Evolutionary conservation across 30 jellyfish, hydroid and myxozoan species (phyloP).

Genomic region (Turritopsis rubra): DNA sequence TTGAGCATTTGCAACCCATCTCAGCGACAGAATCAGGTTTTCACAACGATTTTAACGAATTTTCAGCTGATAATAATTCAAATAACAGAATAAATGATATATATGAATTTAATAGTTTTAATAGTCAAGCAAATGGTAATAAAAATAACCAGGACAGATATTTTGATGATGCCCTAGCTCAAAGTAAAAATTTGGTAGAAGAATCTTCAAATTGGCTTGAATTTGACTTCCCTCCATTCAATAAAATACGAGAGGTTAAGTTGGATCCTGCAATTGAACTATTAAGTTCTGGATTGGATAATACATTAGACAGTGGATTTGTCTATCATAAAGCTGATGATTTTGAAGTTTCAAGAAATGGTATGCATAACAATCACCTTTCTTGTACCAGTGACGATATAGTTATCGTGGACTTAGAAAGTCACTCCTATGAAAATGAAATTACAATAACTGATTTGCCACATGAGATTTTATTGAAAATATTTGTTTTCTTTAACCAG

Average conservation of each 20-base stretch:
- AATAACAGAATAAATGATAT: too few relatives aligned
- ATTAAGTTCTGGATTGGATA: background rate
- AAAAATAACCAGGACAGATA: background rate
- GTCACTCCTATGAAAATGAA: background rate
- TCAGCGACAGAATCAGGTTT: background rate
- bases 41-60: too few relatives aligned
- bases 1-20: background rate
- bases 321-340: background rate
- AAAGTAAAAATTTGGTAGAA: conserved; percentile 15
- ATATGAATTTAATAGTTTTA: too few relatives aligned
- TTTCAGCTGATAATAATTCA: too few relatives aligned
- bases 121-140: too few relatives aligned
- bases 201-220: conserved; percentile 21
- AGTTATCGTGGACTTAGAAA: background rate
- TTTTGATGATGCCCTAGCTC: conserved; percentile 17
- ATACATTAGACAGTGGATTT: background rate
- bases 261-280: background rate
- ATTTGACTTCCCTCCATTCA: background rate
- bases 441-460: conserved; percentile 35
- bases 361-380: background rate
- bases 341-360: background rate
- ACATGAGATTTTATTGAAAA: conserved; percentile 52
- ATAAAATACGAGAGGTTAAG: background rate
- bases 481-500: conserved; percentile 50
- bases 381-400: background rate